Percentiles rank a stretch among this genome's conserved stretches.
Conservation (phyloP, 2,888 invertebrate species). For the Dugesia japonica region DNA sequence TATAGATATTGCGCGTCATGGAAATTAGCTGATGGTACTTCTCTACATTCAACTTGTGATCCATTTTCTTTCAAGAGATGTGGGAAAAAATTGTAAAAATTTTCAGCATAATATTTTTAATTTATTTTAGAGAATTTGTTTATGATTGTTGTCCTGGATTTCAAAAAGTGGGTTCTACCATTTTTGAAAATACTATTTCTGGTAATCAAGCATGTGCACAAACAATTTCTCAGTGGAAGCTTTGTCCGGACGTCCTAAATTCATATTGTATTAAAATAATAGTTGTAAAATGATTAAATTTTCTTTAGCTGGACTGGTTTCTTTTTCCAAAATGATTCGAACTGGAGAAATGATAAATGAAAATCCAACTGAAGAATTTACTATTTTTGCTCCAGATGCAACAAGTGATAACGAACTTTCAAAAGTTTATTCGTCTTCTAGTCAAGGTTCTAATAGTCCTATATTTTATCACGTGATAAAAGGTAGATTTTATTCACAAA, state of each 20-base stretch:
- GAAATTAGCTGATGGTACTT: slow-evolving; percentile 26
- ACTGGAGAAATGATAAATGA: neutral
- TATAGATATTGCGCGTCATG: slow-evolving; percentile 23
- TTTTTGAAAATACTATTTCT: neutral
- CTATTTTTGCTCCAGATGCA: slow-evolving; percentile 23
- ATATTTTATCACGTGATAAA: slow-evolving; percentile 25
- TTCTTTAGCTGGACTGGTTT: neutral
- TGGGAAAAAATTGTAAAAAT: slow-evolving; percentile 12
- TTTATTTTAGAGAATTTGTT: neutral
- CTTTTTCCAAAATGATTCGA: neutral
- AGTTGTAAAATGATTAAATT: neutral
- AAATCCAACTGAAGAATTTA: neutral
- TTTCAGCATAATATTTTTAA: neutral
- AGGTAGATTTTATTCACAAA: slow-evolving; percentile 15
- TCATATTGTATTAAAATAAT: slow-evolving; percentile 5
- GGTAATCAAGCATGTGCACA: slow-evolving; percentile 4
- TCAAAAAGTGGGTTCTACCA: neutral
- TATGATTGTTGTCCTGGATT: slow-evolving; percentile 27
- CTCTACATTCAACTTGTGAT: slow-evolving; percentile 3
- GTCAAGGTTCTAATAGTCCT: neutral
- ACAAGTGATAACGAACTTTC: neutral
- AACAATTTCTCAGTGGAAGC: slow-evolving; percentile 21
- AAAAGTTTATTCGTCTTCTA: neutral
- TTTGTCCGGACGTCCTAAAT: slow-evolving; percentile 14
- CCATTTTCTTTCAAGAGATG: slow-evolving; percentile 4